These are phyloP conservation scores for Lasiommata megera DNA, from an alignment of 2,888 invertebrate species.

Conservation along the genomic window DNA sequence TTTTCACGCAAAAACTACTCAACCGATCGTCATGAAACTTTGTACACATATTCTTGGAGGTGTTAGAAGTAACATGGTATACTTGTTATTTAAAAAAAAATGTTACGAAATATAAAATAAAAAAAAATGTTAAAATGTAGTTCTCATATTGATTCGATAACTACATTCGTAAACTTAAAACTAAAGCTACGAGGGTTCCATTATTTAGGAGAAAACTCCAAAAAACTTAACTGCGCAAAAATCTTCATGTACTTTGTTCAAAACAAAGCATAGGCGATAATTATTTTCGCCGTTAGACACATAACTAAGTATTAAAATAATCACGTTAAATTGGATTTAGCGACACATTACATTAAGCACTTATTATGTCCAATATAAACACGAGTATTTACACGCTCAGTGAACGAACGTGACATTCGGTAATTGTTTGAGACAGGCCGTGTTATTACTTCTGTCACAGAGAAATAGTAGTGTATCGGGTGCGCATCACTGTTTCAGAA, in stretches of 20 bases:
- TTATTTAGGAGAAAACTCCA: too few species aligned
- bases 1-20: too few species aligned
- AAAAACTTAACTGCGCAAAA: conserved; percentile 6
- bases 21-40: too few species aligned
- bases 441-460: neutral
- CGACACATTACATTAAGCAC: conserved; percentile 9
- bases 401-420: conserved; percentile 1
- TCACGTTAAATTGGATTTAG: conserved; percentile 9
- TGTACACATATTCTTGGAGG: too few species aligned
- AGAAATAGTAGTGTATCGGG: too few species aligned
- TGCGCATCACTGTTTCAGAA: neutral
- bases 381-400: conserved; percentile 8
- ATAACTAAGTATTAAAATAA: conserved; percentile 4
- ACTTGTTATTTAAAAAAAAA: too few species aligned
- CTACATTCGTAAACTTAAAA: too few species aligned
- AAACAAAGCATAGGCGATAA: conserved; percentile 3
- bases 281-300: conserved; percentile 1
- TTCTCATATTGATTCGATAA: too few species aligned
- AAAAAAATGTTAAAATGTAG: too few species aligned
- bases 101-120: too few species aligned
- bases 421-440: conserved; percentile 2
- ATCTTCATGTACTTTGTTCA: neutral
- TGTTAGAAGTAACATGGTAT: too few species aligned
- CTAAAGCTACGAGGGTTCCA: too few species aligned
- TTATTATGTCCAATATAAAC: conserved; percentile 1